Conservation (phyloP, 2,113 vertebrate species). For the Gymnogyps californianus region DNA sequence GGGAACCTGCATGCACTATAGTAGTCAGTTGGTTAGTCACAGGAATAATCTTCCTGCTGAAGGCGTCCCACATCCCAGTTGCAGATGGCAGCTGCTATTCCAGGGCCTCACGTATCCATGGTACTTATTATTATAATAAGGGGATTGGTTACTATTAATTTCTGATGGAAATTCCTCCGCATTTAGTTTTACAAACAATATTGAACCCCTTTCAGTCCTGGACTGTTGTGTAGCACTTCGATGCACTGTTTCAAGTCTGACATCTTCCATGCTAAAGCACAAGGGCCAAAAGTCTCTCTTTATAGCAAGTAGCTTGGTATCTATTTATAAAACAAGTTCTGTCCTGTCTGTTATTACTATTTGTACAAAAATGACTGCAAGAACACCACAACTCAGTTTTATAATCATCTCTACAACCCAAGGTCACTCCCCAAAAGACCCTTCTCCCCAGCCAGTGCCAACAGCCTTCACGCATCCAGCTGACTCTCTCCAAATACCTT, state of each 20-base stretch:
- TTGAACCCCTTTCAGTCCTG: not conserved
- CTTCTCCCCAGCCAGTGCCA: not conserved
- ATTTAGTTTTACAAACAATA: not conserved
- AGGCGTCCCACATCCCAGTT: not conserved
- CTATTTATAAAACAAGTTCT: not conserved
- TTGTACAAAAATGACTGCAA: not conserved
- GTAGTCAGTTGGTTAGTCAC: constrained; percentile 4
- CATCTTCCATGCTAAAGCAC: not conserved
- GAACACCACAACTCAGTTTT: not conserved
- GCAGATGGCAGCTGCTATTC: not conserved
- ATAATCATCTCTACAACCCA: not conserved
- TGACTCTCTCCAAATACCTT: not conserved
- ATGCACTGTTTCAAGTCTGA: fast-evolving
- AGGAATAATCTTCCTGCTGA: not conserved
- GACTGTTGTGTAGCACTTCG: not conserved
- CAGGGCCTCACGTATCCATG: not conserved
- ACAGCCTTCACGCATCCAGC: not conserved
- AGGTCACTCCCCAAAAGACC: not conserved
- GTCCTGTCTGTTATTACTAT: not conserved
- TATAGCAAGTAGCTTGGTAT: not conserved
- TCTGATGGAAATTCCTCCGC: not conserved
- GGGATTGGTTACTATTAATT: not conserved
- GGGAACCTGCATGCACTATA: not conserved
- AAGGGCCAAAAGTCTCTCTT: not conserved
- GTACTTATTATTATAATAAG: not conserved